phyloP scores from a whole-genome alignment of 2,888 invertebrate species.

The Protodeltote pygarga region DNA sequence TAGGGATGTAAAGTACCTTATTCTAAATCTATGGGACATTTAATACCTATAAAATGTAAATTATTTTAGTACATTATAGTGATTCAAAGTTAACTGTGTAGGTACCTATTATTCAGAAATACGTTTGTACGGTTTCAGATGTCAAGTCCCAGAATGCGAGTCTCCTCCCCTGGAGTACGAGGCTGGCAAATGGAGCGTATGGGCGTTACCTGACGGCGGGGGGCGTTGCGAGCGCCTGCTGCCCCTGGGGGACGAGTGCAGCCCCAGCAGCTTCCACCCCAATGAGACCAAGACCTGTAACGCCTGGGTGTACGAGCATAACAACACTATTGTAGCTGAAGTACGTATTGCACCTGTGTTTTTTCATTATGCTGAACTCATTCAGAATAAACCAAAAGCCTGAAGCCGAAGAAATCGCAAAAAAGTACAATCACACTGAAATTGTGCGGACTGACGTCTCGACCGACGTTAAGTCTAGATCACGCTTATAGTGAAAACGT shows the following conservation, averaged over 20 bases:
- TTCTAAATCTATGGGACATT: no score
- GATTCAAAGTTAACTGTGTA: neutral
- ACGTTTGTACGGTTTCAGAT: constrained; percentile 56
- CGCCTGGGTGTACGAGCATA: constrained; percentile 70
- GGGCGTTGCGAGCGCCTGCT: constrained; percentile 65
- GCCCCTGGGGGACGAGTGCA: constrained; percentile 59
- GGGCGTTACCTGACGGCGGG: constrained; percentile 69
- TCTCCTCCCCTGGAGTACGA: constrained; percentile 56
- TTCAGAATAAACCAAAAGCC: no score
- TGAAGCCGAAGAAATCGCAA: no score
- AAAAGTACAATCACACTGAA: no score
- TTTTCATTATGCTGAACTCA: no score
- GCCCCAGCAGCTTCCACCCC: constrained; percentile 60
- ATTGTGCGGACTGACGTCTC: no score
- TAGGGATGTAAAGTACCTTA: no score
- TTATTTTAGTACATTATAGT: neutral
- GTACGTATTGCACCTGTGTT: constrained; percentile 51
- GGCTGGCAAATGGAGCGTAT: constrained; percentile 68
- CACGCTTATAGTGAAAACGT: no score
- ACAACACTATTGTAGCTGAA: constrained; percentile 73
- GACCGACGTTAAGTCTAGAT: no score
- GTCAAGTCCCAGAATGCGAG: constrained; percentile 80
- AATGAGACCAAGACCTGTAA: constrained; percentile 64
- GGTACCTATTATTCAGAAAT: neutral
- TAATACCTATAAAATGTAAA: no score